Base-by-base conservation (phyloP, 2,888 invertebrate genomes). In the Dryococelus australis region DNA sequence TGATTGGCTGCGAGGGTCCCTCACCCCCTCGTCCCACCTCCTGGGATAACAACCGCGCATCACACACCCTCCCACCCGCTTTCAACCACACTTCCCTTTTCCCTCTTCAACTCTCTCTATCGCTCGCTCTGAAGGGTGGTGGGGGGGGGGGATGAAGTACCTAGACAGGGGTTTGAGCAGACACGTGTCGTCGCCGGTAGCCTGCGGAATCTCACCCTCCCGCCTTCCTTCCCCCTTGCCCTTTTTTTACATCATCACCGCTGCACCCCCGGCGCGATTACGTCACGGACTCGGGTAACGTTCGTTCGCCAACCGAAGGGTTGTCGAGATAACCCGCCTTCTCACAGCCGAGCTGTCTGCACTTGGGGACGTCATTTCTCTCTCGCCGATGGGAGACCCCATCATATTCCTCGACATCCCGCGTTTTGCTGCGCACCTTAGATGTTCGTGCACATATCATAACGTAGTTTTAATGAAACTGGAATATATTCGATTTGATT, bases 1-100 rank as follows among this genome's bases (percentile, higher is more conserved):
- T 85, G 83, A 85, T 87, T 87, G 87, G 65, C 65, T 65, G 65
- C 88, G 85, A 86, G 88, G 89, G 89, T 86, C 51, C 86, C 87
- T 87, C 88, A 51, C 87, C 83, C 85, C 47, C 87, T 84, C 83
- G 10, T 88, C 84, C 87, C 87, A 10, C 35, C 28, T 26, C n/a
- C 27, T 43, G 65, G 65, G 20, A 65, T 65, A 65, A 65, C 65
- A 65, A 65, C 65, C 65, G 65, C 65, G 65, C 65, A 65, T 65
- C 65, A 16, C 65, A 65, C 65, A 16, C 85, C 86, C 85, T 88
- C n/a, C 86, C 87, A 86, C 84, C 87, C 87, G 88, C 88, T 20
- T 43, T 43, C 24, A 12, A 5, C n/a, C n/a, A n/a, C n/a, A n/a
- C 65, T 20, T 65, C 20, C 16, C 65, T 20, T 65, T 65, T 24